These are phyloP conservation scores for Diplosoma virens DNA, from an alignment of 23 tunicate genomes.

Conservation along the genomic window DNA sequence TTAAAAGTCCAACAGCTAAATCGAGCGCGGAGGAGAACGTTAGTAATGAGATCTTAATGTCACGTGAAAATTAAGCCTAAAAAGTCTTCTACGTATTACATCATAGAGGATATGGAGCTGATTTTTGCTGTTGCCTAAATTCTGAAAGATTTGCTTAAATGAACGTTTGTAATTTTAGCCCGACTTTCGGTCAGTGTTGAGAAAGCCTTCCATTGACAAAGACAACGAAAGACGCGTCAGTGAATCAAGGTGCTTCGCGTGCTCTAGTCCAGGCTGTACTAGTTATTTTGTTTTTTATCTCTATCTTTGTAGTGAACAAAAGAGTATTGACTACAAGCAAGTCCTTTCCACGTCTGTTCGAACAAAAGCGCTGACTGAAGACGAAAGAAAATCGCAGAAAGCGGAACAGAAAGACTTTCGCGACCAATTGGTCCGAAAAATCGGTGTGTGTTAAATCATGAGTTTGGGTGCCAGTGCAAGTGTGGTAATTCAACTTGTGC, in stretches of 20 bases:
- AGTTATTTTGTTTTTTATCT: not conserved
- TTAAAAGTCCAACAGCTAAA: slow-evolving; percentile 9
- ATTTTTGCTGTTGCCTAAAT: too few species aligned
- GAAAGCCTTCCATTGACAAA: slow-evolving; percentile 50
- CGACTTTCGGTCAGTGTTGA: slow-evolving; percentile 69
- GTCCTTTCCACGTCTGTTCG: slow-evolving; percentile 56
- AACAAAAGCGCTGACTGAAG: slow-evolving; percentile 84
- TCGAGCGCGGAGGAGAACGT: not conserved
- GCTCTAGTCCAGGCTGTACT: not conserved
- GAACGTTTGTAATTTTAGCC: slow-evolving; percentile 42
- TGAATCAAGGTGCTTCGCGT: slow-evolving; percentile 6
- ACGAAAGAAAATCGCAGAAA: slow-evolving; percentile 53
- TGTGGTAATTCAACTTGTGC: too few species aligned
- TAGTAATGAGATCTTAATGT: not conserved
- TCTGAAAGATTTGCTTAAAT: too few species aligned
- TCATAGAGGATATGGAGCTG: too few species aligned
- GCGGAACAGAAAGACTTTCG: slow-evolving; percentile 92
- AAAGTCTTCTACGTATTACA: too few species aligned
- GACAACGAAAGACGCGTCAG: slow-evolving; percentile 1
- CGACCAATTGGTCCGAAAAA: slow-evolving; percentile 64
- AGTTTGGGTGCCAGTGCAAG: not conserved
- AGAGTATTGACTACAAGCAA: slow-evolving; percentile 47
- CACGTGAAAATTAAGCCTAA: too few species aligned
- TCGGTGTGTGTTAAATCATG: slow-evolving; percentile 75
- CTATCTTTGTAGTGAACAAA: slow-evolving; percentile 30